A percentile compares a stretch with the other conserved stretches of the same genome.
Evolutionary conservation across 2,797 vertebrate species (phyloP).

Genomic region (Pangasius krempfi): DNA sequence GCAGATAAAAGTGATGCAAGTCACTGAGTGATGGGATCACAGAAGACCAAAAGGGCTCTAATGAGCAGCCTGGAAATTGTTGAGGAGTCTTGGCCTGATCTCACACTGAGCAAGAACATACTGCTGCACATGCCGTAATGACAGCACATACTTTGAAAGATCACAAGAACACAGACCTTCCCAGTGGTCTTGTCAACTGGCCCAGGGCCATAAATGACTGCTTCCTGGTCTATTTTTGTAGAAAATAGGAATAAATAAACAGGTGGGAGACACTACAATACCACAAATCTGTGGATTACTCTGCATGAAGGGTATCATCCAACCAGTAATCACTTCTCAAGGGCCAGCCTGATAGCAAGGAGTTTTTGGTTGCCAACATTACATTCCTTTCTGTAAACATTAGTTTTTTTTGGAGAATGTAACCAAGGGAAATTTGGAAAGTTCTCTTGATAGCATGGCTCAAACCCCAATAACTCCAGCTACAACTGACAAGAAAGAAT

Average conservation of each 20-base stretch:
- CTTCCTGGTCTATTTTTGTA: neutral
- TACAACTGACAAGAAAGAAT: neutral
- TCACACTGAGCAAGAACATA: neutral
- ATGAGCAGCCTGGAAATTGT: neutral
- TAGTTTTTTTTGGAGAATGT: neutral
- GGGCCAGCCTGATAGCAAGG: neutral
- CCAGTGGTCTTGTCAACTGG: neutral
- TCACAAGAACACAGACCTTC: neutral
- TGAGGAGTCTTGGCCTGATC: neutral
- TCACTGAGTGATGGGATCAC: neutral
- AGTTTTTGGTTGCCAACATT: neutral
- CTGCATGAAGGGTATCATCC: neutral
- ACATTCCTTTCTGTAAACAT: neutral
- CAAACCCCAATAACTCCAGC: neutral
- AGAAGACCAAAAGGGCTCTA: neutral
- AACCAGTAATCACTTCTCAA: neutral
- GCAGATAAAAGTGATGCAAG: neutral
- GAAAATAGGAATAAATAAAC: neutral
- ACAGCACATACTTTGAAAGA: constrained; percentile 2
- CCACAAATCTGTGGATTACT: neutral
- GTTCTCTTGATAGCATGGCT: neutral
- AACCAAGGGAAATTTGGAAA: neutral
- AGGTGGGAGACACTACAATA: neutral
- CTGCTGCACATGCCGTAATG: neutral
- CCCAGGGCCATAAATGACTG: neutral